A percentile compares a stretch with the other conserved stretches of the same genome.
Conservation (phyloP, 2,797 vertebrate species). For the Rhadinocentrus ornatus region DNA sequence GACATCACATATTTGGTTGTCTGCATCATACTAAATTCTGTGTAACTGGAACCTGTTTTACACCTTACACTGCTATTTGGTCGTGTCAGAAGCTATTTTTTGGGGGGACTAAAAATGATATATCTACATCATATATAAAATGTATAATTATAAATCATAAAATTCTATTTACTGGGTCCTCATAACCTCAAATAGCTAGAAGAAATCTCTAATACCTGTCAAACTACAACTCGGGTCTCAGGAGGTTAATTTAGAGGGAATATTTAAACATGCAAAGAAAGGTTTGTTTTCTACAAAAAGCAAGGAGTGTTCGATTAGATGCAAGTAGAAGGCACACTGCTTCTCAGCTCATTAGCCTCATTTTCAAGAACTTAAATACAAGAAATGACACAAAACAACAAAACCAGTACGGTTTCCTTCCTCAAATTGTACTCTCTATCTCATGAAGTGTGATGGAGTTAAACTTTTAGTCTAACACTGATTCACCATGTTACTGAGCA, state of each 20-base stretch:
- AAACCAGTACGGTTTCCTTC: slow-evolving; percentile 15
- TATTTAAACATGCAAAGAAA: slow-evolving; percentile 1
- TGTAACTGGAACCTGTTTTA: too few relatives aligned
- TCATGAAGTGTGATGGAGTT: background rate
- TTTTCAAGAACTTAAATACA: slow-evolving; percentile 9
- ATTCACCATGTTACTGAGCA: background rate
- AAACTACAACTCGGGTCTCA: too few relatives aligned
- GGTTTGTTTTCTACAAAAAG: background rate
- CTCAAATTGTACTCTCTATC: slow-evolving; percentile 12
- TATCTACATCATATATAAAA: too few relatives aligned
- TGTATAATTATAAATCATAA: too few relatives aligned
- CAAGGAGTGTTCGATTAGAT: background rate
- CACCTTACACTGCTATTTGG: too few relatives aligned
- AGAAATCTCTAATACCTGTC: too few relatives aligned
- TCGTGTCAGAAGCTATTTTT: too few relatives aligned
- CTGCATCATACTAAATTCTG: too few relatives aligned
- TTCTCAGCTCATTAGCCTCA: background rate
- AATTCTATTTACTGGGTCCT: too few relatives aligned
- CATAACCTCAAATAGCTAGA: too few relatives aligned
- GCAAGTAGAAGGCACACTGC: background rate
- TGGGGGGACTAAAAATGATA: too few relatives aligned
- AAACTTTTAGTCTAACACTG: slow-evolving; percentile 3
- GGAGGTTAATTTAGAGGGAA: background rate
- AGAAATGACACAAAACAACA: slow-evolving; percentile 14
- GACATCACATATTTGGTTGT: too few relatives aligned